These are phyloP conservation scores for Gryllus bimaculatus DNA, from an alignment of 1,140 invertebrate genomes.

Conservation along the genomic window DNA sequence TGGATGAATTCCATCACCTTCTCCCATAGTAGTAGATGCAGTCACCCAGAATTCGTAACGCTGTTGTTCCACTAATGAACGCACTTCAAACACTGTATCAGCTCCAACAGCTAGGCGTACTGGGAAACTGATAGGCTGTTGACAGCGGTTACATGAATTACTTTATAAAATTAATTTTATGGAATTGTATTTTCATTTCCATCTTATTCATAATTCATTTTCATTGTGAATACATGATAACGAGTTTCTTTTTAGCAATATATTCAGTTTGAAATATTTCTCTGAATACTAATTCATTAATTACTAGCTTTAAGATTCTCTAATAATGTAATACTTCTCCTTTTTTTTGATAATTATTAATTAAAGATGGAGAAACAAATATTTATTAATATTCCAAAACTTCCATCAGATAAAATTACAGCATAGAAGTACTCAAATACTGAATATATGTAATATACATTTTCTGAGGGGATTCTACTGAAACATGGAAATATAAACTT, in stretches of 20 bases:
- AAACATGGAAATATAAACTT: neutral
- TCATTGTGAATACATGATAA: neutral
- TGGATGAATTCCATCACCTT: slow-evolving; percentile 54
- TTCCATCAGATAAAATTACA: too few species aligned
- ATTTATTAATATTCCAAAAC: too few species aligned
- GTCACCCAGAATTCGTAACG: slow-evolving; percentile 80
- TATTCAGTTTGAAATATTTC: too few species aligned
- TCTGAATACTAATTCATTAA: too few species aligned
- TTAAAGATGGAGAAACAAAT: too few species aligned
- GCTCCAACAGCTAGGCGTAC: neutral
- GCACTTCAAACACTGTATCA: slow-evolving; percentile 13
- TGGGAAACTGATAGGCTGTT: slow-evolving; percentile 2
- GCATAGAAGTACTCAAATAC: too few species aligned
- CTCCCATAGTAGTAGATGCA: slow-evolving; percentile 66
- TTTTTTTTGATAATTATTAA: too few species aligned
- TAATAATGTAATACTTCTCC: too few species aligned
- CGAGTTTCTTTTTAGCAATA: too few species aligned
- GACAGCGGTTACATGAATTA: neutral
- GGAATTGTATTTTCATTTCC: neutral
- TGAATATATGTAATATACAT: too few species aligned
- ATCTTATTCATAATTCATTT: neutral
- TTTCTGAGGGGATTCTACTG: too few species aligned
- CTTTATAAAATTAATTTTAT: neutral
- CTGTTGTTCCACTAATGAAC: slow-evolving; percentile 39
- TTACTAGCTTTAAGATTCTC: too few species aligned